Evolutionary conservation across 2,888 invertebrate genomes (phyloP).

Genomic region (Matsumyia berberina): DNA sequence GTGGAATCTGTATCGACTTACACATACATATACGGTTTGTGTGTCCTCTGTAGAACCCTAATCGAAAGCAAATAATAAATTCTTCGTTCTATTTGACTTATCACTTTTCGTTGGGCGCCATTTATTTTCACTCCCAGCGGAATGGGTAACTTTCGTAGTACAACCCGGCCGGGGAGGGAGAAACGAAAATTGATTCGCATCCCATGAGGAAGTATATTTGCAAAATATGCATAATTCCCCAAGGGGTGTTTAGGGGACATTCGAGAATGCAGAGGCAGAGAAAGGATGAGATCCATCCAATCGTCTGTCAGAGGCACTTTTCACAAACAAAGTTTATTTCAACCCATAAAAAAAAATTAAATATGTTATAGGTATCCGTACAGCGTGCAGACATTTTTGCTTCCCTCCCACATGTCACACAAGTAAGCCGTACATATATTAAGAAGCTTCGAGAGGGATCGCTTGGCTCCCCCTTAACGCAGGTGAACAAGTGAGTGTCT

Average conservation of each 20-base stretch:
- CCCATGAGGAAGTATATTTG: slow-evolving; percentile 72
- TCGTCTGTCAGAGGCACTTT: slow-evolving; percentile 10
- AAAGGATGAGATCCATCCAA: slow-evolving; percentile 22
- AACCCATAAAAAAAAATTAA: background rate
- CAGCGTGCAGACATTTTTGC: slow-evolving; percentile 9
- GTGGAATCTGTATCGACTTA: slow-evolving; percentile 41
- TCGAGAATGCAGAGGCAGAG: slow-evolving; percentile 29
- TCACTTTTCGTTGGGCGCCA: slow-evolving; percentile 64
- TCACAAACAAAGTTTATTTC: slow-evolving; percentile 18
- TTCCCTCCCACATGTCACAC: background rate
- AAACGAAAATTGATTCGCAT: slow-evolving; percentile 60
- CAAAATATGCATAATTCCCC: slow-evolving; percentile 72
- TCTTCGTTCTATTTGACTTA: slow-evolving; percentile 66
- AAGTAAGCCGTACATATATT: slow-evolving; percentile 20
- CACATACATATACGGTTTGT: background rate
- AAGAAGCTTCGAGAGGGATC: slow-evolving; percentile 20
- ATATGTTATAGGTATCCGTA: background rate
- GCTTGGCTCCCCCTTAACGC: background rate
- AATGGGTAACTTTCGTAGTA: slow-evolving; percentile 3
- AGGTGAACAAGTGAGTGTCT: slow-evolving; percentile 50
- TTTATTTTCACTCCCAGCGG: background rate
- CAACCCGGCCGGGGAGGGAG: background rate
- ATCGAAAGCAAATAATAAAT: slow-evolving; percentile 74
- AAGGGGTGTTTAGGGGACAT: slow-evolving; percentile 52
- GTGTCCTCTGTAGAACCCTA: slow-evolving; percentile 43